Percentiles rank a stretch among this genome's conserved stretches.
Conservation (phyloP, 2,888 invertebrate species). For the Ptychoptera contaminata region DNA sequence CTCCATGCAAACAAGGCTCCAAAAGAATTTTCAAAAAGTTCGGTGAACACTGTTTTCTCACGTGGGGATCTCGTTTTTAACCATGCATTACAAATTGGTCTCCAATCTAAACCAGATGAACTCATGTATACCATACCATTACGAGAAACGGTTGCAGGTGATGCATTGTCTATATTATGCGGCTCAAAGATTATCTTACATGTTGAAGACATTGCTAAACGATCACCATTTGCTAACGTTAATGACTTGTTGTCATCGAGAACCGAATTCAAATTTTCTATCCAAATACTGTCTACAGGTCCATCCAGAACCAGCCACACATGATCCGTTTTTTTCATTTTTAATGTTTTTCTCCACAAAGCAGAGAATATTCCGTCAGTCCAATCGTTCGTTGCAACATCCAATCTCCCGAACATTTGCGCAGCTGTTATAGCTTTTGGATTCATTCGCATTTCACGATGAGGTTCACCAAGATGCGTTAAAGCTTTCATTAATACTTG, state of each 20-base stretch:
- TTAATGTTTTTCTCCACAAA: constrained; percentile 86
- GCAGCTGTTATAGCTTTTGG: constrained; percentile 94
- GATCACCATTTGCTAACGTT: constrained; percentile 89
- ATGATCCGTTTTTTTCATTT: constrained; percentile 71
- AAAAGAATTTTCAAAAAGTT: constrained; percentile 63
- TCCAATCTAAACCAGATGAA: constrained; percentile 86
- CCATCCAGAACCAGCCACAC: constrained; percentile 93
- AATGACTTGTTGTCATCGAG: constrained; percentile 92
- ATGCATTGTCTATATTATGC: constrained; percentile 94
- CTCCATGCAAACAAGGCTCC: constrained; percentile 62
- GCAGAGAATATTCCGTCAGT: constrained; percentile 97
- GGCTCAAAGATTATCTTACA: constrained; percentile 96
- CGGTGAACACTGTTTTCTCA: constrained; percentile 48
- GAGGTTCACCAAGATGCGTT: constrained; percentile 66
- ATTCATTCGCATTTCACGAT: constrained; percentile 94
- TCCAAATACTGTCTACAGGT: constrained; percentile 96
- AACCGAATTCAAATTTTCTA: constrained; percentile 93
- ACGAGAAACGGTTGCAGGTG: constrained; percentile 89
- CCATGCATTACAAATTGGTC: constrained; percentile 77
- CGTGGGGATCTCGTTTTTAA: constrained; percentile 46
- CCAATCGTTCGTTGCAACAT: constrained; percentile 97
- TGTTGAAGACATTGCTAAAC: constrained; percentile 82
- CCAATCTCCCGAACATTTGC: constrained; percentile 93
- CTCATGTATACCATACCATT: constrained; percentile 97
- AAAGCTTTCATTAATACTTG: constrained; percentile 81